Percentiles rank a stretch among this genome's conserved stretches.
Conservation (phyloP, 2,797 vertebrate species). For the Cheirogaleus major region DNA sequence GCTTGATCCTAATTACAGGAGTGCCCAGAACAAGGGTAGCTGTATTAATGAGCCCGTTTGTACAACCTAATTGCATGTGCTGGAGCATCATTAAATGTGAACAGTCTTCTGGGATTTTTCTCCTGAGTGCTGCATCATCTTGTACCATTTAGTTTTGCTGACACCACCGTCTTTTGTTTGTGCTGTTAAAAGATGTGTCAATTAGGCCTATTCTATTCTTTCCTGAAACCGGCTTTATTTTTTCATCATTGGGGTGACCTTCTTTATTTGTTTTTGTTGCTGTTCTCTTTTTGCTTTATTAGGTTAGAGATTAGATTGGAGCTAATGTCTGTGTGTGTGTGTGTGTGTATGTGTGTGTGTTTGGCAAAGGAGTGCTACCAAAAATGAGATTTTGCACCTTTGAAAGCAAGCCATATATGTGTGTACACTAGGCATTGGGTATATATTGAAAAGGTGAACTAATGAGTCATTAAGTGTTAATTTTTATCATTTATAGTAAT, state of each 20-base stretch:
- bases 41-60: not conserved
- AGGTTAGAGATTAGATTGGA: not conserved
- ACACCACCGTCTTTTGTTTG: accelerated
- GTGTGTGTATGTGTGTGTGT: not conserved
- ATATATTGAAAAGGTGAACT: no score
- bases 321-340: not conserved
- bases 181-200: accelerated
- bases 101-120: not conserved
- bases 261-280: not conserved
- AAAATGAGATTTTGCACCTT: not conserved
- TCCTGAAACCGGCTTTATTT: not conserved
- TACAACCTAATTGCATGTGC: accelerated
- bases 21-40: not conserved
- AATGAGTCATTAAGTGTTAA: accelerated
- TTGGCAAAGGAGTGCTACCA: not conserved
- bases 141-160: accelerated
- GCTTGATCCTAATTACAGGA: accelerated
- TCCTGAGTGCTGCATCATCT: not conserved
- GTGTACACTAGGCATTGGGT: not conserved
- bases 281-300: not conserved
- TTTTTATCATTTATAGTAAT: accelerated
- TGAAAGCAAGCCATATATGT: not conserved
- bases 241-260: not conserved
- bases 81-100: accelerated
- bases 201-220: accelerated